These are phyloP conservation scores for Anarhynchus alexandrinus DNA, from an alignment of 2,113 vertebrate genomes.

Conservation along the genomic window DNA sequence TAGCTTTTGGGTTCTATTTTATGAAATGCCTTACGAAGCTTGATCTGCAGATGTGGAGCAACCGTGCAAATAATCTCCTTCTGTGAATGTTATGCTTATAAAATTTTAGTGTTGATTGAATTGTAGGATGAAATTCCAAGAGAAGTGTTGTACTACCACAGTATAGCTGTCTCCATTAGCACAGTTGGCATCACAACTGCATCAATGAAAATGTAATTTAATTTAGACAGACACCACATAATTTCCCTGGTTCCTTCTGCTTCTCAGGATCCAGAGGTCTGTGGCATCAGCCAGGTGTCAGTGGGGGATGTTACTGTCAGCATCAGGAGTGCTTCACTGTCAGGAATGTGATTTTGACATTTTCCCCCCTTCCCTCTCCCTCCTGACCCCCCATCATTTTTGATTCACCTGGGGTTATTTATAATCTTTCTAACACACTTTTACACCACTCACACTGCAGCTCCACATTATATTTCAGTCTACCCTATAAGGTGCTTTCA, in stretches of 20 bases:
- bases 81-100: not conserved
- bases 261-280: not conserved
- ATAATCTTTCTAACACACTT: not conserved
- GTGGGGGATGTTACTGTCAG: not conserved
- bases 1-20: not conserved
- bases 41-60: not conserved
- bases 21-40: not conserved
- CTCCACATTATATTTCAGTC: not conserved
- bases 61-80: not conserved
- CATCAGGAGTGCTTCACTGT: not conserved
- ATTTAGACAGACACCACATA: not conserved
- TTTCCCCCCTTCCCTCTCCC: rapidly evolving
- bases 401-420: not conserved
- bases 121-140: not conserved
- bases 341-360: not conserved
- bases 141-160: not conserved
- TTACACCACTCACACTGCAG: not conserved
- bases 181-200: not conserved
- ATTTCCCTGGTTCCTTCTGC: not conserved
- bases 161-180: not conserved
- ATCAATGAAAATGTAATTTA: not conserved
- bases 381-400: not conserved
- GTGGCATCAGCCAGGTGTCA: not conserved
- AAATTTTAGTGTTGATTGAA: not conserved
- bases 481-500: not conserved